Conservation (phyloP, 2,888 invertebrate species). For the Vannuccia rotundouncinata region DNA sequence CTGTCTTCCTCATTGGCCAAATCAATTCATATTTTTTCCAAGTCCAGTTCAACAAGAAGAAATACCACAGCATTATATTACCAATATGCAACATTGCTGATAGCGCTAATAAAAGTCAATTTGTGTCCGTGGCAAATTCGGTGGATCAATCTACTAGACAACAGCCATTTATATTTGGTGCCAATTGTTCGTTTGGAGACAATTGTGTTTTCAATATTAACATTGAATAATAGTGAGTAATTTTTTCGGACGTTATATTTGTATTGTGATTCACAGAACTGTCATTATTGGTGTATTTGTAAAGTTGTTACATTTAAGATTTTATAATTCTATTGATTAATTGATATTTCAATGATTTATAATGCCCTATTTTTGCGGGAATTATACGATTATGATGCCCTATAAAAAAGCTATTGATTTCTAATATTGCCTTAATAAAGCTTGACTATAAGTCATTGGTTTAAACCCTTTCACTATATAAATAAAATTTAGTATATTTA, state of each 20-base stretch:
- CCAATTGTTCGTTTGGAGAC: slow-evolving; percentile 19
- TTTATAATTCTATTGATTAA: background rate
- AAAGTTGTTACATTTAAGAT: background rate
- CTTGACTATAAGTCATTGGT: background rate
- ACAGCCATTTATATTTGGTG: slow-evolving; percentile 10
- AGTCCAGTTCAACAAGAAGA: background rate
- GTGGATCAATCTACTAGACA: slow-evolving; percentile 23
- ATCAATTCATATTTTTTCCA: slow-evolving; percentile 1
- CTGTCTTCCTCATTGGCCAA: background rate
- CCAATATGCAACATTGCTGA: slow-evolving; percentile 22
- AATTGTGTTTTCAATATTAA: too few relatives aligned
- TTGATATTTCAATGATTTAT: background rate
- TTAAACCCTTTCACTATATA: too few relatives aligned
- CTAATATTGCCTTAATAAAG: background rate
- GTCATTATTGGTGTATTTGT: background rate
- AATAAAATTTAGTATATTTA: too few relatives aligned
- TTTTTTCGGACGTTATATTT: background rate
- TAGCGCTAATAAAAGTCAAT: slow-evolving; percentile 9
- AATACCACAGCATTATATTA: background rate
- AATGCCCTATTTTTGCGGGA: background rate
- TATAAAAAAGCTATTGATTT: background rate
- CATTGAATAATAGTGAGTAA: slow-evolving; percentile 10
- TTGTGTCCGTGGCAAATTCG: slow-evolving; percentile 6
- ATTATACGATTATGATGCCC: background rate
- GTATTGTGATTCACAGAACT: background rate